Conservation (phyloP, 2,113 vertebrate genomes). For the Dolichotis patagonum region DNA sequence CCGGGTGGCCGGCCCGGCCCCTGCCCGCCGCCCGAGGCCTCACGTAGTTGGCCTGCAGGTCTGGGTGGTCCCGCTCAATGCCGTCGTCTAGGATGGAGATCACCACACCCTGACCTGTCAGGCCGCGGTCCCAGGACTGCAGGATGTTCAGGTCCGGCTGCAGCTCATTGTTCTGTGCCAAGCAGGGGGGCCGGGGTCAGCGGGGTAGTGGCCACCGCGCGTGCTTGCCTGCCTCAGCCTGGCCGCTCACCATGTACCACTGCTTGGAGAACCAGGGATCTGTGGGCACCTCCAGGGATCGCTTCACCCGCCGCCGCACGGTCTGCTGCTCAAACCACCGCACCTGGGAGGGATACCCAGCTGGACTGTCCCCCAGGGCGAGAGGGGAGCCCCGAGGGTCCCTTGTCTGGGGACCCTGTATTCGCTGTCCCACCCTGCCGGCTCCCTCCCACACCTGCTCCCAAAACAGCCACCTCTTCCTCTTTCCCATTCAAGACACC, state of each 20-base stretch:
- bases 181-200: not conserved
- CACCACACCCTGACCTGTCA: conserved; percentile 83
- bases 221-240: not conserved
- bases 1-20: not conserved
- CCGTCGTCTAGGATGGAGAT: conserved; percentile 84
- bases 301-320: conserved; percentile 76
- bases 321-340: conserved; percentile 88
- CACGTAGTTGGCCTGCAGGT: conserved; percentile 85
- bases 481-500: not conserved
- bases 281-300: conserved; percentile 64
- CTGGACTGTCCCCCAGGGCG: conserved; percentile 65
- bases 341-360: conserved; percentile 75
- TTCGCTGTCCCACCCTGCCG: no score
- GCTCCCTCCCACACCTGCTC: not conserved
- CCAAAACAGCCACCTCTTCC: not conserved
- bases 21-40: not conserved
- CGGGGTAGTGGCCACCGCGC: fast-evolving
- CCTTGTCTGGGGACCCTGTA: no score
- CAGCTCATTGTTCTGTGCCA: conserved; percentile 70
- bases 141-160: conserved; percentile 79
- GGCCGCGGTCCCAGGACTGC: conserved; percentile 83
- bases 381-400: no score
- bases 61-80: conserved; percentile 85
- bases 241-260: conserved; percentile 89
- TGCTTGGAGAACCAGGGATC: conserved; percentile 89